Percentiles rank a stretch among this genome's conserved stretches.
Evolutionary conservation across 2,888 invertebrate genomes (phyloP).

Genomic region (Augiades crinisus): DNA sequence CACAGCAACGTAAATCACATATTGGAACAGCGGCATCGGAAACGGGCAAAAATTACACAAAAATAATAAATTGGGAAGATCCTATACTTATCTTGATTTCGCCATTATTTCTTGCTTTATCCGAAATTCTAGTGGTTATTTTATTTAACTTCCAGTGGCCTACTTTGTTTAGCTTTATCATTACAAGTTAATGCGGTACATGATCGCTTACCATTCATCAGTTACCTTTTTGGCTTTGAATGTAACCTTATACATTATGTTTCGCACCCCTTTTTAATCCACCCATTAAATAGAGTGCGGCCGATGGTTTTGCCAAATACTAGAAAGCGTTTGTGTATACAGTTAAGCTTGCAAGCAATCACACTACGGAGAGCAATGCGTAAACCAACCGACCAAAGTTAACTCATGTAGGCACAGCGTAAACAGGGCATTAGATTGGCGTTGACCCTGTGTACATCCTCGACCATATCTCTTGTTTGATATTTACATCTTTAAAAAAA

Average conservation of each 20-base stretch:
- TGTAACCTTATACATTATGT: neutral
- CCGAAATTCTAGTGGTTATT: too few species aligned
- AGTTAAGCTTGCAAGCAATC: slow-evolving; percentile 4
- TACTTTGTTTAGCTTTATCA: too few species aligned
- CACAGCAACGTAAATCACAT: too few species aligned
- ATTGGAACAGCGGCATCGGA: too few species aligned
- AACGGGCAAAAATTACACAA: too few species aligned
- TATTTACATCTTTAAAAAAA: too few species aligned
- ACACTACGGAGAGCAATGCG: neutral
- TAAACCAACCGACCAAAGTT: too few species aligned
- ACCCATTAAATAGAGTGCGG: slow-evolving; percentile 11
- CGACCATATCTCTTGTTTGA: neutral
- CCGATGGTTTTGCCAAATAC: neutral
- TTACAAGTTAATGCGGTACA: neutral
- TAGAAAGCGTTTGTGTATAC: slow-evolving; percentile 3
- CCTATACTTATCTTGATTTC: too few species aligned
- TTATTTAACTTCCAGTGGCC: too few species aligned
- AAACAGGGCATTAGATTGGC: neutral
- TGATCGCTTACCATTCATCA: neutral
- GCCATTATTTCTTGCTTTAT: too few species aligned
- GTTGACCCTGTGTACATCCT: neutral
- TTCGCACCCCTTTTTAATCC: slow-evolving; percentile 2
- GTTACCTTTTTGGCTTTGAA: neutral
- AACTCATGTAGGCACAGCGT: neutral
- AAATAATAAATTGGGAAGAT: too few species aligned